Conservation (phyloP, 2,888 invertebrate genomes). For the Ennomos fuscantarius region DNA sequence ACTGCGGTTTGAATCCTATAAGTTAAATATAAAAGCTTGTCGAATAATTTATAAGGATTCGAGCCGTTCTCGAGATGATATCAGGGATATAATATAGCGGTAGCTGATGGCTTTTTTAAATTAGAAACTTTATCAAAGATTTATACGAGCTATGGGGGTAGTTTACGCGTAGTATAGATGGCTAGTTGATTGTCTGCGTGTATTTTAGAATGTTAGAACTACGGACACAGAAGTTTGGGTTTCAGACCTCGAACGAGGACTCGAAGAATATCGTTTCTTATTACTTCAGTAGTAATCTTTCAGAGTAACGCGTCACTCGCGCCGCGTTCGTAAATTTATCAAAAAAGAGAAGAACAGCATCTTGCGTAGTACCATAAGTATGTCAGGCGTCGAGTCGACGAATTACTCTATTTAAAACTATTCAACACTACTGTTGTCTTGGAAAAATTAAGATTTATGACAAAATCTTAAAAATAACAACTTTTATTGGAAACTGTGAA, state of each 20-base stretch:
- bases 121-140: conserved; percentile 70
- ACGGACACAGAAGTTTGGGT: conserved; percentile 22
- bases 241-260: background rate
- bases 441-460: too few species aligned
- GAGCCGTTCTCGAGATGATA: conserved; percentile 54
- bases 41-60: conserved; percentile 35
- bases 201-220: conserved; percentile 19
- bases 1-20: conserved; percentile 24
- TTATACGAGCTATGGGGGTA: conserved; percentile 75
- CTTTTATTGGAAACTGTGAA: too few species aligned
- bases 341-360: too few species aligned
- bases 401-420: too few species aligned
- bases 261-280: too few species aligned
- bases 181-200: conserved; percentile 30
- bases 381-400: background rate
- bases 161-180: conserved; percentile 56
- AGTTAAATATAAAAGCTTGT: conserved; percentile 1
- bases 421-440: too few species aligned
- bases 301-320: too few species aligned
- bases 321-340: too few species aligned
- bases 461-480: too few species aligned
- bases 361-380: too few species aligned
- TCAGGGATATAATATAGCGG: conserved; percentile 71
- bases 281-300: too few species aligned
- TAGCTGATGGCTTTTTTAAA: conserved; percentile 73